These are phyloP conservation scores for Matsumyia berberina DNA, from an alignment of 2,888 invertebrate species.

Conservation along the genomic window DNA sequence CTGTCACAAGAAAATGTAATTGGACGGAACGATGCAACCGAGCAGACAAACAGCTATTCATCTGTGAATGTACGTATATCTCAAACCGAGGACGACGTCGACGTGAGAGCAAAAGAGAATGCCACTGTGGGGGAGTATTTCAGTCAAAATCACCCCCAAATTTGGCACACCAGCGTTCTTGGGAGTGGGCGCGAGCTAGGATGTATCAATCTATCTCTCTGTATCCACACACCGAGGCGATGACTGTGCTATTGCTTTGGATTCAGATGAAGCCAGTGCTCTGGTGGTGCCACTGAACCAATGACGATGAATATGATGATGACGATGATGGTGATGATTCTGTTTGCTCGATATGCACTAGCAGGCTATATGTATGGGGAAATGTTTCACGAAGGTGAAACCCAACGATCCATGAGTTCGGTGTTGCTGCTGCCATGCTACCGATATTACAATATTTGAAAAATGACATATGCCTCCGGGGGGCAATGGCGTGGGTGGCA, in stretches of 20 bases:
- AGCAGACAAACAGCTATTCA: constrained; percentile 78
- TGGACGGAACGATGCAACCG: constrained; percentile 77
- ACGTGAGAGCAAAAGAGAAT: constrained; percentile 66
- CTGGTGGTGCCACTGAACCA: constrained; percentile 58
- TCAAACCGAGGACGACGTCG: constrained; percentile 56
- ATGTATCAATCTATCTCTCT: constrained; percentile 72
- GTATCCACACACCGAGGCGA: constrained; percentile 38
- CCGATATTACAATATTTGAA: constrained; percentile 75
- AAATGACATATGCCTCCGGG: constrained; percentile 73
- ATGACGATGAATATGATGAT: constrained; percentile 63
- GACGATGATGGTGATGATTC: constrained; percentile 70
- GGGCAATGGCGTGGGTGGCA: constrained; percentile 15
- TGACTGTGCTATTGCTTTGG: constrained; percentile 59
- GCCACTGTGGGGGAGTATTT: constrained; percentile 34
- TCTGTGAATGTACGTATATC: constrained; percentile 74
- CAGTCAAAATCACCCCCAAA: constrained; percentile 47
- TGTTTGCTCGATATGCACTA: constrained; percentile 71
- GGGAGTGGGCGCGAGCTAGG: constrained; percentile 34
- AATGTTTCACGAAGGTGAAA: constrained; percentile 72
- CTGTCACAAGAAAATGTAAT: constrained; percentile 78
- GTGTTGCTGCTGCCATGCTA: constrained; percentile 52
- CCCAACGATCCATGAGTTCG: constrained; percentile 72
- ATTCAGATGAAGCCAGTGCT: constrained; percentile 63
- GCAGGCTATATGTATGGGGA: constrained; percentile 49
- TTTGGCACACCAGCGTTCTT: constrained; percentile 40